Evolutionary conservation across 2,888 invertebrate genomes (phyloP).

Genomic region (Gymnosoma rotundatum): DNA sequence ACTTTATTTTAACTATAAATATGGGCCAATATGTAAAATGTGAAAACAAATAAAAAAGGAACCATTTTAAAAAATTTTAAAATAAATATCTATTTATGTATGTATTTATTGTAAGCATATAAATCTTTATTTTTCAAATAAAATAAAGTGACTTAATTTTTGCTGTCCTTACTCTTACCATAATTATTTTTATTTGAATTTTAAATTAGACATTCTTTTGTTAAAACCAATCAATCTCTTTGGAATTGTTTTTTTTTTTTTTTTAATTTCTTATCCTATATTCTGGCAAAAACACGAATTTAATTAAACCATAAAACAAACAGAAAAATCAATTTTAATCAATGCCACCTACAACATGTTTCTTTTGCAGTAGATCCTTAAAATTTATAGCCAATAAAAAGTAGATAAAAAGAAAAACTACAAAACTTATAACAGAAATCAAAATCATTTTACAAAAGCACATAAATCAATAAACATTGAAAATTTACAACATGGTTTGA

Average conservation of each 20-base stretch:
- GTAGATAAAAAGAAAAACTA: neutral
- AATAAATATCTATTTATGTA: too few species aligned
- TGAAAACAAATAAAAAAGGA: too few species aligned
- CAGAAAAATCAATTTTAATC: conserved; percentile 17
- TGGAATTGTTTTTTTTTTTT: neutral
- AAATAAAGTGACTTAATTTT: too few species aligned
- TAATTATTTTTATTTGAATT: too few species aligned
- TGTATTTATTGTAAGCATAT: too few species aligned
- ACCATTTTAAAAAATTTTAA: too few species aligned
- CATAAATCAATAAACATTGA: conserved; percentile 42
- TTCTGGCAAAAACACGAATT: neutral
- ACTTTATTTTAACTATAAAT: too few species aligned
- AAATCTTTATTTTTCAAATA: too few species aligned
- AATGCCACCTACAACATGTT: conserved; percentile 1
- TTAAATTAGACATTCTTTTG: too few species aligned
- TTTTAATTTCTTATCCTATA: neutral
- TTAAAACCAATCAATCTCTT: too few species aligned
- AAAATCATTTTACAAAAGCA: conserved; percentile 1
- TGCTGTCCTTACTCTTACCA: too few species aligned
- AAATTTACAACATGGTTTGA: neutral
- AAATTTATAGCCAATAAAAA: conserved; percentile 29
- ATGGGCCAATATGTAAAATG: too few species aligned
- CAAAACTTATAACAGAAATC: neutral
- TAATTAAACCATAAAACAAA: conserved; percentile 15
- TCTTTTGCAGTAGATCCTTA: neutral